Percentiles rank a stretch among this genome's conserved stretches.
phyloP scores from a whole-genome alignment of 92 coral and sea anemone species.

The Siderastrea siderea region DNA sequence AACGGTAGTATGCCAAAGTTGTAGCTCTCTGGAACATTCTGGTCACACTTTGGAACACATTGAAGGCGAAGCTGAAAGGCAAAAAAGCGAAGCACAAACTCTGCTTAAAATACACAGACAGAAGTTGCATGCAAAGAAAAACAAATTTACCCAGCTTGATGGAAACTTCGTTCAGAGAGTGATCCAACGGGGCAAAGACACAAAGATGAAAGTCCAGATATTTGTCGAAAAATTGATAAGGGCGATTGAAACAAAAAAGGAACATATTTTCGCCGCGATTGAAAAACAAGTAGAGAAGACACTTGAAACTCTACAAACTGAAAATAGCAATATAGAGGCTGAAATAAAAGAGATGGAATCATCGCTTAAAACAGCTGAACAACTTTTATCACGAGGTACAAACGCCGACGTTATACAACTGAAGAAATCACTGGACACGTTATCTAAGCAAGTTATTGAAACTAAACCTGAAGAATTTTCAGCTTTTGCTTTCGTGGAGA shows the following conservation, averaged over 20 bases:
- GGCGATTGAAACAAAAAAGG: background rate
- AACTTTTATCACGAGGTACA: no score
- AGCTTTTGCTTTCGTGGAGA: no score
- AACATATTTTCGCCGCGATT: no score
- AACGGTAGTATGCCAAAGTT: background rate
- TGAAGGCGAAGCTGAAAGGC: constrained; percentile 11
- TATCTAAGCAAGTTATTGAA: no score
- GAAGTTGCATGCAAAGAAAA: background rate
- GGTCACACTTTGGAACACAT: constrained; percentile 25
- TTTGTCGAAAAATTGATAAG: background rate
- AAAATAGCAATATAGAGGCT: no score
- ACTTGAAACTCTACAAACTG: no score
- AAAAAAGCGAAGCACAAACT: background rate
- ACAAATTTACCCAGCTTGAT: background rate
- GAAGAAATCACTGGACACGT: no score
- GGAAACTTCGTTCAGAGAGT: background rate
- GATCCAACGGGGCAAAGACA: background rate
- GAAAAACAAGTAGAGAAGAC: no score
- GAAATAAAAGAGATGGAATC: no score
- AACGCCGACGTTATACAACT: no score
- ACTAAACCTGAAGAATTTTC: no score
- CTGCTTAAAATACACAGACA: background rate
- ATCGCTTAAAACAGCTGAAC: no score
- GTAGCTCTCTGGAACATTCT: constrained; percentile 1
- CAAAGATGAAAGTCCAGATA: background rate